phyloP scores from a whole-genome alignment of 2,113 vertebrate species.

The Sciurus niger region DNA sequence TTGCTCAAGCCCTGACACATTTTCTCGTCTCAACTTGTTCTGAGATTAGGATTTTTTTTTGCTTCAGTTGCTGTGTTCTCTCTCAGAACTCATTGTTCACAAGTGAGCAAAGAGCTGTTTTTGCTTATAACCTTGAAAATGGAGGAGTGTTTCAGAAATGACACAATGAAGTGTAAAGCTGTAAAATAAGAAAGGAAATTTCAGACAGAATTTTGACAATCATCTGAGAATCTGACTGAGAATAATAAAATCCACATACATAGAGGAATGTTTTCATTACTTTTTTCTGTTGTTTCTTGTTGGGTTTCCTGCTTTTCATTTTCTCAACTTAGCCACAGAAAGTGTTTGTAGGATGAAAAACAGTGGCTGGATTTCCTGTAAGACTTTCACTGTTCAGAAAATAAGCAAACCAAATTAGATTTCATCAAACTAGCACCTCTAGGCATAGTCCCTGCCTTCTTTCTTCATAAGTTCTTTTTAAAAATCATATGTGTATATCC shows the following conservation, averaged over 20 bases:
- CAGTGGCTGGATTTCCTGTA: background rate
- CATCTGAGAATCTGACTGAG: background rate
- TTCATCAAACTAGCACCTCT: background rate
- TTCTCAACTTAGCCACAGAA: constrained; percentile 26
- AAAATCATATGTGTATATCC: background rate
- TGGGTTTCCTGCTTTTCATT: constrained; percentile 20
- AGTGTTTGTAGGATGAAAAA: background rate
- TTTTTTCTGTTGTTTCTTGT: constrained; percentile 29
- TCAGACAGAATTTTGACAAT: background rate
- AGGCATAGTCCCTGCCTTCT: background rate
- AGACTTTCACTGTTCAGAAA: constrained; percentile 39
- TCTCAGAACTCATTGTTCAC: constrained; percentile 1
- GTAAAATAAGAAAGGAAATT: background rate
- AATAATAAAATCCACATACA: background rate
- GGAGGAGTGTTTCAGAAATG: background rate
- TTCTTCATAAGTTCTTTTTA: background rate
- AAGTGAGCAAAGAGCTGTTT: background rate
- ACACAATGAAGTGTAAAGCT: background rate
- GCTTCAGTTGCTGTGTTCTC: constrained; percentile 10
- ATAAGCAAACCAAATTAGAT: background rate
- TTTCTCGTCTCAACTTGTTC: constrained; percentile 41
- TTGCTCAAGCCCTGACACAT: background rate
- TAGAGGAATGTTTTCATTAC: background rate
- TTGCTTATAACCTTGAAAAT: constrained; percentile 46
- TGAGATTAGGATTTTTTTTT: constrained; percentile 20